Conservation (phyloP, 2,113 vertebrate species). For the Hippocampus abdominalis region DNA sequence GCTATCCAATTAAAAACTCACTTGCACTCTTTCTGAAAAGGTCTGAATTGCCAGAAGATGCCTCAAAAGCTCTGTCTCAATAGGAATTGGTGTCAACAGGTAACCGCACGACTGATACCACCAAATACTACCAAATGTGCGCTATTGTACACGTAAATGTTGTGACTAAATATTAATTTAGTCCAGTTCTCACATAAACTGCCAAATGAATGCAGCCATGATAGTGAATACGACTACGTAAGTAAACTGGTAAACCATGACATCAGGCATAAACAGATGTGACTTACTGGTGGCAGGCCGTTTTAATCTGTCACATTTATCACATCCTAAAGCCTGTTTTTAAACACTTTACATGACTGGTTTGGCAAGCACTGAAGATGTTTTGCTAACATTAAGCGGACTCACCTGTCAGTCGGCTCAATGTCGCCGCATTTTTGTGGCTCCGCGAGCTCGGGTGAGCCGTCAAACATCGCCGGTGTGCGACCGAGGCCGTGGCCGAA, state of each 20-base stretch:
- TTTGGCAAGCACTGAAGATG: not conserved
- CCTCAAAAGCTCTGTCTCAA: too few relatives aligned
- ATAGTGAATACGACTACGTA: not conserved
- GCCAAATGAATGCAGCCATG: not conserved
- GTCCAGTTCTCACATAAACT: not conserved
- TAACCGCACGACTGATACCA: too few relatives aligned
- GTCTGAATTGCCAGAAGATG: too few relatives aligned
- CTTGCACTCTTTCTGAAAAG: too few relatives aligned
- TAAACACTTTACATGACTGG: not conserved
- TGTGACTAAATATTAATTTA: not conserved
- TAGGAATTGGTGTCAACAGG: too few relatives aligned
- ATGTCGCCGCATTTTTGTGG: constrained; percentile 57
- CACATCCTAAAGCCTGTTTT: not conserved
- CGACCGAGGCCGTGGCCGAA: not conserved
- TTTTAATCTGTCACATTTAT: not conserved
- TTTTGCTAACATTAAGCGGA: constrained; percentile 12
- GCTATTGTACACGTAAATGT: too few relatives aligned
- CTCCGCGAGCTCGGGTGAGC: constrained; percentile 22
- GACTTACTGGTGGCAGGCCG: not conserved
- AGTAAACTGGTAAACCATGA: not conserved
- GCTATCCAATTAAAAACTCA: too few relatives aligned
- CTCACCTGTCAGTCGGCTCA: constrained; percentile 54
- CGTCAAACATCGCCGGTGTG: constrained; percentile 3
- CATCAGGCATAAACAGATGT: not conserved
- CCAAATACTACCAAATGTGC: too few relatives aligned